Base-by-base conservation (phyloP, 2,797 vertebrate species). In the Brachyalestes nurse region DNA sequence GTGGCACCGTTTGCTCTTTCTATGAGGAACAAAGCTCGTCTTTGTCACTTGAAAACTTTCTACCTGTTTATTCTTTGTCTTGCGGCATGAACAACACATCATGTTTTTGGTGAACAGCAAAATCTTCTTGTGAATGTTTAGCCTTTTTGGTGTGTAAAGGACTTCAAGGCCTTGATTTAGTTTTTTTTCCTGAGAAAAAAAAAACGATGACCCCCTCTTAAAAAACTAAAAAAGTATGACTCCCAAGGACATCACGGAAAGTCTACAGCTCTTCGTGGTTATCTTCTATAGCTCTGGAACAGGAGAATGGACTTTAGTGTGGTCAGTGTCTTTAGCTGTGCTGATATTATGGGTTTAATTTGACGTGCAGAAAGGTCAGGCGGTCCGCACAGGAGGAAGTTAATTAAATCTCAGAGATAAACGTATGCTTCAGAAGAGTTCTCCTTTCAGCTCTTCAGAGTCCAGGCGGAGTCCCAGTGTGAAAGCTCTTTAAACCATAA, bases 321-420 rank as follows among this genome's bases (percentile, higher is more conserved):
- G 34, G 13, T 8, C 28, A 51, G 16, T 55, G 60, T 62, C 58
- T 62, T 42, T 65, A 34, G 40, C 8, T 10, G 3, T 42, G 13
- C 34, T 67, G 7, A 78, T n/a, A 28, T 21, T 49, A 21, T 40
- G 57, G 12, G 19, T 23, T 17, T 34, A 10, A 38, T 79, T 74
- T 82, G 72, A n/a, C 47, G 66, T 87, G 47, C 66, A 72, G n/a
- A 78, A 78, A 72, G 77, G 58, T 78, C 61, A 14, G 13, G 77
- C 5, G 40, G 40, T n/a, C 57, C 34, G 65, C 34, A 64, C 47
- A 58, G 38, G 60, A 62, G 23, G 72, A 71, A 42, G 72, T 57
- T 45, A 72, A 75, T 81, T 71, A 66, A 16, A 47, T 47, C 60
- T 69, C 4, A 14, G 23, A 75, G 61, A 84, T 71, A 55, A 81